Percentiles rank a stretch among this genome's conserved stretches.
These are phyloP conservation scores for Mastigias papua DNA, from an alignment of 30 jellyfish, hydroid and myxozoan genomes.

Conservation along the genomic window DNA sequence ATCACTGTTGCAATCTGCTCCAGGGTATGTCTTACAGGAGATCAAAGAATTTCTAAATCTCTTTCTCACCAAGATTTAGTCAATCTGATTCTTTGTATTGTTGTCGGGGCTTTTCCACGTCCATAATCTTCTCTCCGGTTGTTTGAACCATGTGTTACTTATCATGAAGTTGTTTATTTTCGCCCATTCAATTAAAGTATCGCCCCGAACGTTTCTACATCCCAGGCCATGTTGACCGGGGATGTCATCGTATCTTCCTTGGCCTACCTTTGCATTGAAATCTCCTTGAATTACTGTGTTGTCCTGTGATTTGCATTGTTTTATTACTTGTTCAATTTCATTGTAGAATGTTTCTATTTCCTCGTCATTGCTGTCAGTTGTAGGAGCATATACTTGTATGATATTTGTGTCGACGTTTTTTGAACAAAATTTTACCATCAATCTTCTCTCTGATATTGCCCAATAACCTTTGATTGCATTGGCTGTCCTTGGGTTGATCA, in stretches of 20 bases:
- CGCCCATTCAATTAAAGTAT: not conserved
- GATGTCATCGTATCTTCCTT: not conserved
- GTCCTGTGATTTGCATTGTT: not conserved
- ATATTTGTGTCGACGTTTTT: no score
- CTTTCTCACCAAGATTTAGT: not conserved
- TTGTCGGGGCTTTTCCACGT: slow-evolving; percentile 8
- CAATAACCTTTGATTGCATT: not conserved
- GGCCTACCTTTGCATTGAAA: not conserved
- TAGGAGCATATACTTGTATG: not conserved
- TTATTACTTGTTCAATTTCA: not conserved
- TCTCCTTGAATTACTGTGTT: not conserved
- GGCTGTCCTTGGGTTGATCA: not conserved
- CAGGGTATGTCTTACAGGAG: not conserved
- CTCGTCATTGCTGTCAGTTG: not conserved
- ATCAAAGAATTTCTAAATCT: slow-evolving; percentile 2
- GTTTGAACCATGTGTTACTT: not conserved
- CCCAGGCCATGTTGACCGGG: not conserved
- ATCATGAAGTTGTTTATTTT: not conserved
- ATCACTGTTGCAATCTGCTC: not conserved
- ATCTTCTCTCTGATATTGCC: not conserved
- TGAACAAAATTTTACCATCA: not conserved
- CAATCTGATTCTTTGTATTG: not conserved
- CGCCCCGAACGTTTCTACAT: not conserved
- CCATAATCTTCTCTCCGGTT: not conserved
- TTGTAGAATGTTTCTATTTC: not conserved